Evolutionary conservation across 2,113 vertebrate genomes (phyloP).

Genomic region (Chamaea fasciata): DNA sequence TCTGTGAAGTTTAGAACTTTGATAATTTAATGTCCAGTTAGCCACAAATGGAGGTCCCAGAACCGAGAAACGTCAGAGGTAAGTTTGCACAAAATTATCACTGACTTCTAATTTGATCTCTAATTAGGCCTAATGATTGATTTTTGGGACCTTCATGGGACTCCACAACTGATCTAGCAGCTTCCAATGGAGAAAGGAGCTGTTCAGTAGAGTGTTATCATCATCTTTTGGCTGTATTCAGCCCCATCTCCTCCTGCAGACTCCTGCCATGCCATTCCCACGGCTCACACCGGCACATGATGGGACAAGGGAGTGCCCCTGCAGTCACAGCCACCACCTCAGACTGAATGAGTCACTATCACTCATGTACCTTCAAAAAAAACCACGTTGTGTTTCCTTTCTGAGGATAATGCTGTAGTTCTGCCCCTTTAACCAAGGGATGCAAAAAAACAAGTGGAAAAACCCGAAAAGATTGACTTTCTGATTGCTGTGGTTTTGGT

Average conservation of each 20-base stretch:
- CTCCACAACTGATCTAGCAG: not conserved
- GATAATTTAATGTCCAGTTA: not conserved
- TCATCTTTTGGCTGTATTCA: not conserved
- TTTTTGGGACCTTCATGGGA: not conserved
- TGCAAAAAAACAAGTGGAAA: not conserved
- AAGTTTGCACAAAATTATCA: not conserved
- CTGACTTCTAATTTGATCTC: not conserved
- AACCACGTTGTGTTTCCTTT: not conserved
- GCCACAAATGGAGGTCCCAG: not conserved
- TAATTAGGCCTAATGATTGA: not conserved
- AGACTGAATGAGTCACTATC: not conserved
- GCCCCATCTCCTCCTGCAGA: not conserved
- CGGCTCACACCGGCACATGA: not conserved
- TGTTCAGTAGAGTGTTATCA: not conserved
- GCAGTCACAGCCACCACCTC: not conserved
- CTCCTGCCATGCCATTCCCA: not conserved
- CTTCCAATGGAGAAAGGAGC: not conserved
- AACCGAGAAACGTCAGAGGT: not conserved
- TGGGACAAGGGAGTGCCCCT: not conserved
- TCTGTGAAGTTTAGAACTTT: not conserved
- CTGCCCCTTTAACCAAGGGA: not conserved
- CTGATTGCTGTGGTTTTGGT: rapidly evolving
- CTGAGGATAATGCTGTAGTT: not conserved
- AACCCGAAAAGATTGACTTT: too few relatives aligned
- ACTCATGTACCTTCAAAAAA: rapidly evolving